Evolutionary conservation across 53 echinoderm and acorn worm genomes (phyloP), one percentile per base, ranked within the genome.

Genomic region (Antedon mediterranea): DNA sequence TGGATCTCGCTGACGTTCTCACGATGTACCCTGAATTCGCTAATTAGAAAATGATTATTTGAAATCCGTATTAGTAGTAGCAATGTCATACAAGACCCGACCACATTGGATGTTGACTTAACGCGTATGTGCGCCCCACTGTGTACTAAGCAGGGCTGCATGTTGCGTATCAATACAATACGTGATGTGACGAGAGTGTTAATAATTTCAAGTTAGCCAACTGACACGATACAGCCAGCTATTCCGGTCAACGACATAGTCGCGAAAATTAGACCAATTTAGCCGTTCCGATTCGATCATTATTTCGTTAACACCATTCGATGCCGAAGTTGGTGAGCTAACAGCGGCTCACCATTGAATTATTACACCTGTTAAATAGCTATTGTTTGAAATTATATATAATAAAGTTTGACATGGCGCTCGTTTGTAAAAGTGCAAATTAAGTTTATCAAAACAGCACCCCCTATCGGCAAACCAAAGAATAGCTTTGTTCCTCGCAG

Each of bases 281-380:
- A 57, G 11, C 57, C 57, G 57, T 57, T 57, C 11, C 57, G 57
- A 23, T 57, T 13, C 57, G 57, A 57, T 57, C 57, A 57, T 57
- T 57, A 57, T 57, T 57, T 57, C 57, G 57, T 57, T 57, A 57
- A 57, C 57, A 57, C 57, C 57, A 57, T 57, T 57, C 57, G 57
- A 57, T 57, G 57, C 57, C 23, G 23, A 57, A 57, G 57, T 57
- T 57, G 57, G 14, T 57, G 57, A 57, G 57, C 57, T 13, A 57
- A 23, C 57, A 57, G 57, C 57, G 57, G 11, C 57, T 57, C 57
- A 57, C 57, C 23, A 57, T 26, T 57, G 57, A 57, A 57, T 6
- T 26, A 57, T 57, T 57, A 57, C 57, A 57, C 57, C 57, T 57
- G 57, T 57, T 57, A 57, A 57, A 23, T 23, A 57, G 57, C 15